Evolutionary conservation across 23 tunicate genomes (phyloP), one percentile per base, ranked within the genome.

Genomic region (Trididemnum miniatum): DNA sequence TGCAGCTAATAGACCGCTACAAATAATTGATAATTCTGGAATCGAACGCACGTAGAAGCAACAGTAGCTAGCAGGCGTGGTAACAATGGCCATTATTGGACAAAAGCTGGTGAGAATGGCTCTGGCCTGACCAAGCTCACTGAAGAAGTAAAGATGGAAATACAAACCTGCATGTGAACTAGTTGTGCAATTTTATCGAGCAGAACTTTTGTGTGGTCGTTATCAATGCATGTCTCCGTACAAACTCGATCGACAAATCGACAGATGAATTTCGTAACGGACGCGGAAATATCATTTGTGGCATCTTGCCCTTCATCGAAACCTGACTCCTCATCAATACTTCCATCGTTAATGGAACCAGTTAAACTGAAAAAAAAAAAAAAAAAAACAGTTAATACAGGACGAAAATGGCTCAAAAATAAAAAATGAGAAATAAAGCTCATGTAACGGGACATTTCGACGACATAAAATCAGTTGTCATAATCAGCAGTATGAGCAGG

Each of bases 91-190:
- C n/a, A n/a, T n/a, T n/a, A n/a, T n/a, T n/a, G n/a, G n/a, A n/a
- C n/a, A n/a, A n/a, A n/a, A n/a, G n/a, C n/a, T n/a, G n/a, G n/a
- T n/a, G n/a, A n/a, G n/a, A n/a, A n/a, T n/a, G n/a, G n/a, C n/a
- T n/a, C n/a, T n/a, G n/a, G n/a, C n/a, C n/a, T n/a, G n/a, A n/a
- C n/a, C n/a, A n/a, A n/a, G n/a, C n/a, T n/a, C n/a, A n/a, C n/a
- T n/a, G n/a, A n/a, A n/a, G n/a, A n/a, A 49, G 18, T 9, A 49
- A 62, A 62, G 27, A 23, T 62, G 20, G 28, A 23, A 62, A 62
- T 4, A 20, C 84, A 3, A 1, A 93, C 98, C 94, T 93, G 98
- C 98, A 93, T 93, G 59, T 35, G 80, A 22, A 93, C 98, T 22
- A 93, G 67, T 0, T 51, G 24, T 4, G 89, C 79, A 2, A 88